Conservation (phyloP, 1,140 invertebrate genomes). For the Calephelis nemesis region DNA sequence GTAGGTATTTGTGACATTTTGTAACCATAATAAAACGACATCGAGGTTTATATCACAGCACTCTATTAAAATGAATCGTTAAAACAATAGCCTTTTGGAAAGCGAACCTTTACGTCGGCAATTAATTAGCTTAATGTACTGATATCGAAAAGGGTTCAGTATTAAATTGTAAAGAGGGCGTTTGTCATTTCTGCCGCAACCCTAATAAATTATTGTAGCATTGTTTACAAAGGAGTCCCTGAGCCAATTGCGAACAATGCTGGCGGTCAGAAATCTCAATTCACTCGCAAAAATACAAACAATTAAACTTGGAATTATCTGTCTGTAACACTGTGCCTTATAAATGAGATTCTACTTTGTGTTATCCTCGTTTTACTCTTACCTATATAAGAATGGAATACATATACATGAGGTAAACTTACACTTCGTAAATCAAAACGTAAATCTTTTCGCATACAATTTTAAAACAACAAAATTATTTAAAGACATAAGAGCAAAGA, state of each 20-base stretch:
- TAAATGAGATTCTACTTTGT: neutral
- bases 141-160: slow-evolving; percentile 13
- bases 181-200: slow-evolving; percentile 31
- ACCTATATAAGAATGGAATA: too few species aligned
- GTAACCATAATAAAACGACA: too few species aligned
- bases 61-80: slow-evolving; percentile 13
- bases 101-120: slow-evolving; percentile 10
- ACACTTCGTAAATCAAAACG: too few species aligned
- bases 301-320: slow-evolving; percentile 16
- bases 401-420: too few species aligned
- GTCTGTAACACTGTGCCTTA: neutral
- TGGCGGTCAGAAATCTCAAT: slow-evolving; percentile 9
- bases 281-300: slow-evolving; percentile 10
- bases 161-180: slow-evolving; percentile 25
- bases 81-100: slow-evolving; percentile 14
- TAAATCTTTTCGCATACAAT: too few species aligned
- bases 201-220: slow-evolving; percentile 32
- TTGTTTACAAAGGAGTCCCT: slow-evolving; percentile 20
- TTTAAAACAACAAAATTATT: too few species aligned
- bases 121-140: slow-evolving; percentile 19
- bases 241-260: slow-evolving; percentile 11
- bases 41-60: neutral
- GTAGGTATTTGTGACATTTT: too few species aligned
- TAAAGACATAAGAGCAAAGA: too few species aligned
- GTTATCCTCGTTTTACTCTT: neutral